Evolutionary conservation across 1,140 invertebrate genomes (phyloP).

Genomic region (Caligus rogercresseyi): DNA sequence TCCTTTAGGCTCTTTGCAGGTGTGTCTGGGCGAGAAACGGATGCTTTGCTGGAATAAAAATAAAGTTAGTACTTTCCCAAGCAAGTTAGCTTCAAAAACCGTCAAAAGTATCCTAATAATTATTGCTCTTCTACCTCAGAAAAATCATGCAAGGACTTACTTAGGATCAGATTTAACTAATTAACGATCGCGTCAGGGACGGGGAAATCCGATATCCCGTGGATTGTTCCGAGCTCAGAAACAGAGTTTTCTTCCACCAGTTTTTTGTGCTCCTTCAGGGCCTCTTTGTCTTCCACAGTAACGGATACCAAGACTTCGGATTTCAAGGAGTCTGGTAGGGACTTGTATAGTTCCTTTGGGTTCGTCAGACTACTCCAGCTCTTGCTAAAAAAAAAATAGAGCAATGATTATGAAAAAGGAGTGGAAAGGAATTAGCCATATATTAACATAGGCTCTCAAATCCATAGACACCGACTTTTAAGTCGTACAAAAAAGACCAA

Average conservation of each 20-base stretch:
- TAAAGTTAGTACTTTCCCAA: no score
- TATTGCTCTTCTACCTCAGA: no score
- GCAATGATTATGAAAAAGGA: neutral
- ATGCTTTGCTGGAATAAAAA: no score
- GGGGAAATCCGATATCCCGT: neutral
- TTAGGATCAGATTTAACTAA: neutral
- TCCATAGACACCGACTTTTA: no score
- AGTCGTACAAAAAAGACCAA: no score
- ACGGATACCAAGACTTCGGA: conserved; percentile 7
- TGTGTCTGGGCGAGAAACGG: neutral
- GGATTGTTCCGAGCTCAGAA: neutral
- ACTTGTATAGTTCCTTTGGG: neutral
- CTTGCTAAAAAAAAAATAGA: neutral
- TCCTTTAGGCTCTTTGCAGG: neutral
- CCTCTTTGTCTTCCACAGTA: neutral
- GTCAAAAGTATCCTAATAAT: no score
- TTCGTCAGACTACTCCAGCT: conserved; percentile 1
- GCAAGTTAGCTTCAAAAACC: no score
- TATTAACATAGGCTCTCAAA: neutral
- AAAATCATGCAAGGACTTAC: no score
- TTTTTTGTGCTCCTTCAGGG: neutral
- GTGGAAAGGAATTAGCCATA: neutral
- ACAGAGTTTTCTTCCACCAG: conserved; percentile 4
- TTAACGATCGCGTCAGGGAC: neutral
- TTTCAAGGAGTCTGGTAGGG: conserved; percentile 4